These are phyloP conservation scores for Mohoua ochrocephala DNA, from an alignment of 2,113 vertebrate species.

Conservation along the genomic window DNA sequence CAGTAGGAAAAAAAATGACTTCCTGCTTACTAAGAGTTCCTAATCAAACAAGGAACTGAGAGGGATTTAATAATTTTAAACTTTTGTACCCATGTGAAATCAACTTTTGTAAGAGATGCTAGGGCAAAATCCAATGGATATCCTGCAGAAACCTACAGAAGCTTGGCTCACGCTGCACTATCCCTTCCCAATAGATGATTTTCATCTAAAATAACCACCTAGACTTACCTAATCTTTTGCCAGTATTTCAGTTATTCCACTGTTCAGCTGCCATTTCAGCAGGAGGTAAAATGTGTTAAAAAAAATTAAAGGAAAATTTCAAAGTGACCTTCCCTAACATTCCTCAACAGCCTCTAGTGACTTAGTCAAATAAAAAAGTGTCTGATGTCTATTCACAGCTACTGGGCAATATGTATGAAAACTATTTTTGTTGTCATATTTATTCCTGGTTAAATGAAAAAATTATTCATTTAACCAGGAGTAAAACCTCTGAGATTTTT, in stretches of 20 bases:
- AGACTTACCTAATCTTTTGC: not conserved
- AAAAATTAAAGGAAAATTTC: not conserved
- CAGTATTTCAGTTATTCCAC: constrained; percentile 6
- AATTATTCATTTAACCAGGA: constrained; percentile 70
- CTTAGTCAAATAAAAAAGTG: constrained; percentile 10
- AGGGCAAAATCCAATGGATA: not conserved
- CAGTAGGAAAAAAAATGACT: not conserved
- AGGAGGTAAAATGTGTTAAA: not conserved
- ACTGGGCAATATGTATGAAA: constrained; percentile 31
- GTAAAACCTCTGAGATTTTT: constrained; percentile 70
- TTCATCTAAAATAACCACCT: not conserved
- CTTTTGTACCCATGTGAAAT: not conserved
- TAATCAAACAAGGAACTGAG: not conserved
- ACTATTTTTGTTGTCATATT: constrained; percentile 58
- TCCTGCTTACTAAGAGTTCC: not conserved
- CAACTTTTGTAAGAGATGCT: not conserved
- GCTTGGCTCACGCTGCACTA: not conserved
- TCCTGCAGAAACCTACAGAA: not conserved
- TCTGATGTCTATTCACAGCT: constrained; percentile 49
- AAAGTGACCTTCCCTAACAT: constrained; percentile 16
- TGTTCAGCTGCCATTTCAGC: not conserved
- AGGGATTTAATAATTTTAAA: not conserved
- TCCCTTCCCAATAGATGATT: not conserved
- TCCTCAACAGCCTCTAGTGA: constrained; percentile 9
- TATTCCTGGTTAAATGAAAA: constrained; percentile 70